These are phyloP conservation scores for Thunnus albacares DNA, from an alignment of 2,797 vertebrate genomes.

Conservation along the genomic window DNA sequence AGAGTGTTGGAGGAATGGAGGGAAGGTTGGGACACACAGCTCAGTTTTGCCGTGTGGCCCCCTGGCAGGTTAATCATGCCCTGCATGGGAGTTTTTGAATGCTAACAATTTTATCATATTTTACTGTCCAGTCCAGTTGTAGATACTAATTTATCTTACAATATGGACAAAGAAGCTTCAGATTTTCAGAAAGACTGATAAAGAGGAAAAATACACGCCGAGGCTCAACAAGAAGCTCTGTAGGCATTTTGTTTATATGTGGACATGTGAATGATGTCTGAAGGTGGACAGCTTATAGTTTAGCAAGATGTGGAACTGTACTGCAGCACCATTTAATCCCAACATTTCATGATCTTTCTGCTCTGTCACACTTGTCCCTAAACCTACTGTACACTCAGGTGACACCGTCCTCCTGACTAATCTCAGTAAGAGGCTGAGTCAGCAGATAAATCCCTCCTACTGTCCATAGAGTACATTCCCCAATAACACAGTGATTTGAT, in stretches of 20 bases:
- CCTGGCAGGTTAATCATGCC: not conserved
- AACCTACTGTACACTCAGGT: slow-evolving; percentile 41
- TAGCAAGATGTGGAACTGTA: slow-evolving; percentile 5
- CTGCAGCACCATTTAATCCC: slow-evolving; percentile 40
- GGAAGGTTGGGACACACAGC: no score
- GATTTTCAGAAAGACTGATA: not conserved
- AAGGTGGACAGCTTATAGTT: not conserved
- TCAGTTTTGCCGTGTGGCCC: no score
- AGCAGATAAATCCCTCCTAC: slow-evolving; percentile 56
- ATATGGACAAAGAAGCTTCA: not conserved
- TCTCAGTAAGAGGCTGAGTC: slow-evolving; percentile 71
- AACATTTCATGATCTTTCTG: slow-evolving; percentile 26
- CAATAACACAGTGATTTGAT: slow-evolving; percentile 61
- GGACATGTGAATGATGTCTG: not conserved
- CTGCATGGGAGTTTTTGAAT: not conserved
- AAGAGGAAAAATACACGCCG: no score
- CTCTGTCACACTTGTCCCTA: slow-evolving; percentile 59
- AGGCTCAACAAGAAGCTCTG: no score
- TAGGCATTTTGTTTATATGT: not conserved
- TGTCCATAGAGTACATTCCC: slow-evolving; percentile 46
- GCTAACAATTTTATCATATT: not conserved
- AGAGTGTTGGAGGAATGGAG: slow-evolving; percentile 3
- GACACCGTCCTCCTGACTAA: slow-evolving; percentile 59
- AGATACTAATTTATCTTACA: not conserved
- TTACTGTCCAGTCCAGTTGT: not conserved